These are phyloP conservation scores for Magallana angulata DNA, from an alignment of 1,140 invertebrate genomes.

Conservation along the genomic window DNA sequence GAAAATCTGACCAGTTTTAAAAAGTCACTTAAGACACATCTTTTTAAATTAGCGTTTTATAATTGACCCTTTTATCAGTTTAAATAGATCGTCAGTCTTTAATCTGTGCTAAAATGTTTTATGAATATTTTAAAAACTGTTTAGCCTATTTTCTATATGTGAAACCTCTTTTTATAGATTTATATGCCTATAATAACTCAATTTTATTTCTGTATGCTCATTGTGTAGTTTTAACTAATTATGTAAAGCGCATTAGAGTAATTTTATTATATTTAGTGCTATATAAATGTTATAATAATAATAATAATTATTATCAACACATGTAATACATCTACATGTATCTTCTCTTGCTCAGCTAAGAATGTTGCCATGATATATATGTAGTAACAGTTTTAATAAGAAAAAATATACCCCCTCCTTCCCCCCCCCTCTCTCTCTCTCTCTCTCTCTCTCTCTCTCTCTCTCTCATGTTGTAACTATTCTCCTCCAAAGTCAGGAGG, in stretches of 20 bases:
- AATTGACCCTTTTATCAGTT: neutral
- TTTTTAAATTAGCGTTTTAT: conserved; percentile 6
- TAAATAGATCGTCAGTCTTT: neutral
- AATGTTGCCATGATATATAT: no score
- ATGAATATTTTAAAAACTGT: neutral
- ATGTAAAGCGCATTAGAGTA: neutral
- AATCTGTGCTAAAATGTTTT: neutral
- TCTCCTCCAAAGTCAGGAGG: no score
- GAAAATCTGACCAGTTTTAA: neutral
- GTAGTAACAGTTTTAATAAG: no score
- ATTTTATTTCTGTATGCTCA: neutral
- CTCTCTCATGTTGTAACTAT: no score
- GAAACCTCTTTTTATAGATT: neutral
- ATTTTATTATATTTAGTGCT: neutral
- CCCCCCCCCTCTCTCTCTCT: no score
- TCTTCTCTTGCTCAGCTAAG: no score
- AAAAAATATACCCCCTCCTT: no score
- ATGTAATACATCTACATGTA: no score
- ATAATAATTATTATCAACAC: neutral
- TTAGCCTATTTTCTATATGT: neutral
- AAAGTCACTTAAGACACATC: neutral
- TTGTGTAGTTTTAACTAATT: neutral
- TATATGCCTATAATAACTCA: neutral
- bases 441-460: no score
- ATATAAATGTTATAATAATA: neutral